A percentile compares a stretch with the other conserved stretches of the same genome.
Evolutionary conservation across 1,140 invertebrate genomes (phyloP).

Genomic region (Belonocnema kinseyi): DNA sequence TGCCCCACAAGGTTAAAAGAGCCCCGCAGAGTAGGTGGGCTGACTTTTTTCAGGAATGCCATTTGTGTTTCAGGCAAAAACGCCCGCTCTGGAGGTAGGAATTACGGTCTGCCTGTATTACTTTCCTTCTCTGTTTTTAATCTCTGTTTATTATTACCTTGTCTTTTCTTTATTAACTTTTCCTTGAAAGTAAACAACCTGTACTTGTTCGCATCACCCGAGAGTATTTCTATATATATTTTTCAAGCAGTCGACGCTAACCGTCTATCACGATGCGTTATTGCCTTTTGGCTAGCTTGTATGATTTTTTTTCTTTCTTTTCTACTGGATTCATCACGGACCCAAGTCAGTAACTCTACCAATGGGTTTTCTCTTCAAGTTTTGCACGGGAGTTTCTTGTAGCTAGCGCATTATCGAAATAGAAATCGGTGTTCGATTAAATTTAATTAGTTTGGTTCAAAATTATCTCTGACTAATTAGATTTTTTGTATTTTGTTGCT

Average conservation of each 20-base stretch:
- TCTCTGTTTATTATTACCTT: slow-evolving; percentile 47
- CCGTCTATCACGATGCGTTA: slow-evolving; percentile 33
- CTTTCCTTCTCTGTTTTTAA: slow-evolving; percentile 39
- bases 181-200: slow-evolving; percentile 19
- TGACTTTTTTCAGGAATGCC: slow-evolving; percentile 58
- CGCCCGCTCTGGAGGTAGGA: slow-evolving; percentile 73
- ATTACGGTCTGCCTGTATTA: slow-evolving; percentile 49
- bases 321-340: slow-evolving; percentile 2
- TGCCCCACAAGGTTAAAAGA: background rate
- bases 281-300: slow-evolving; percentile 31
- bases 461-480: background rate
- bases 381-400: slow-evolving; percentile 22
- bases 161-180: slow-evolving; percentile 38
- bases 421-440: background rate
- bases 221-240: slow-evolving; percentile 34
- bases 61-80: slow-evolving; percentile 75
- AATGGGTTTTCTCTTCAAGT: slow-evolving; percentile 5
- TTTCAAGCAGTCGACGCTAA: slow-evolving; percentile 34
- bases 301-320: background rate
- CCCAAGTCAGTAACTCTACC: background rate
- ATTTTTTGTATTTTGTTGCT: background rate
- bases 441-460: background rate
- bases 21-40: slow-evolving; percentile 35
- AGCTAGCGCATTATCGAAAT: slow-evolving; percentile 2
- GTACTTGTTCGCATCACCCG: slow-evolving; percentile 40